phyloP scores from a whole-genome alignment of 2,888 invertebrate species.

The Willowsia nigromaculata region DNA sequence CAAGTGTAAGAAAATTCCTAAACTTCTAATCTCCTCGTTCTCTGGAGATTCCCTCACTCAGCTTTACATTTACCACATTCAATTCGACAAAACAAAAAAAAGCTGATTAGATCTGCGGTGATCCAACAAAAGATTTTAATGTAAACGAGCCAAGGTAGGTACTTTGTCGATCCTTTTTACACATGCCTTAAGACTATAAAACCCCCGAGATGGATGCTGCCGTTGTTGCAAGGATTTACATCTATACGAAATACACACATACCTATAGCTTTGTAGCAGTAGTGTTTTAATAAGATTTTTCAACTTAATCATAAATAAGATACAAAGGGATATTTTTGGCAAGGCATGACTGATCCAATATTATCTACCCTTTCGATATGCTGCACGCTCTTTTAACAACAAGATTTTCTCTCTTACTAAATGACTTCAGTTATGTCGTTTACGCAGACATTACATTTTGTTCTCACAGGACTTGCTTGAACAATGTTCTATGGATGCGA shows the following conservation, averaged over 20 bases:
- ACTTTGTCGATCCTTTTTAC: background rate
- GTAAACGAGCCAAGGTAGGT: background rate
- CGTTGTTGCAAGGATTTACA: background rate
- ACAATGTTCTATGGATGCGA: slow-evolving; percentile 35
- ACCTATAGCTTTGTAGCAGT: background rate
- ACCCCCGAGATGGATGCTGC: background rate
- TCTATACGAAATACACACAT: background rate
- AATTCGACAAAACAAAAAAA: slow-evolving; percentile 47
- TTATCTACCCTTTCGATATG: slow-evolving; percentile 62
- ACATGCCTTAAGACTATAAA: background rate
- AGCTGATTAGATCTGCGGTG: slow-evolving; percentile 61
- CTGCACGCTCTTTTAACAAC: slow-evolving; percentile 63
- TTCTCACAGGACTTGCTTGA: slow-evolving; percentile 35
- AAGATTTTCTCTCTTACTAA: slow-evolving; percentile 12
- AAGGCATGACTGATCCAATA: slow-evolving; percentile 68
- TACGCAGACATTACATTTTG: background rate
- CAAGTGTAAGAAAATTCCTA: background rate
- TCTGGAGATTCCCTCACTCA: background rate
- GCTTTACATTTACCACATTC: slow-evolving; percentile 2
- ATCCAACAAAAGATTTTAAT: slow-evolving; percentile 22
- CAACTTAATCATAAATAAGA: slow-evolving; percentile 49
- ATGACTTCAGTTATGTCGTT: background rate
- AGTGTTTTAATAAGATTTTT: slow-evolving; percentile 35
- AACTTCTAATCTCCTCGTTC: slow-evolving; percentile 22
- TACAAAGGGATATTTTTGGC: slow-evolving; percentile 50